Evolutionary conservation across 2,888 invertebrate species (phyloP).

Genomic region (Gastracanthus pulcherrimus): DNA sequence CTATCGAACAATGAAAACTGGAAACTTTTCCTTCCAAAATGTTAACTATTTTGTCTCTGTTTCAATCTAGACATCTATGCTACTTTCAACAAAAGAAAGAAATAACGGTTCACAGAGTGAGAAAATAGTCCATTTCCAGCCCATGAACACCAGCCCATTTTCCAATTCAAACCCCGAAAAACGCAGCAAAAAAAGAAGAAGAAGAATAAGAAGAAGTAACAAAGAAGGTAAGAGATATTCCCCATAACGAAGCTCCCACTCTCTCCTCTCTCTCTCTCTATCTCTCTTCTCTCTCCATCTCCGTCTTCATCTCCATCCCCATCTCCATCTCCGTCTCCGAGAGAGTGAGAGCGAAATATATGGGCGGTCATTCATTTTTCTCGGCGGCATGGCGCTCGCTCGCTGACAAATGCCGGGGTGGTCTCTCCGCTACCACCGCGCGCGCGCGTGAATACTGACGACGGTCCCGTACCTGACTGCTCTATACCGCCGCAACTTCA

Average conservation of each 20-base stretch:
- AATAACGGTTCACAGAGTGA: too few relatives aligned
- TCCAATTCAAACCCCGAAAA: too few relatives aligned
- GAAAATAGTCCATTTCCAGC: too few relatives aligned
- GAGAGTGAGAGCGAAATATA: constrained; percentile 29
- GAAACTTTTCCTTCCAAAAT: too few relatives aligned
- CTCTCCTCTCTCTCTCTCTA: too few relatives aligned
- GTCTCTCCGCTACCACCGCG: constrained; percentile 64
- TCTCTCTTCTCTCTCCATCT: too few relatives aligned
- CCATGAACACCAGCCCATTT: too few relatives aligned
- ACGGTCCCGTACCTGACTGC: constrained; percentile 44
- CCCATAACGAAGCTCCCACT: background rate
- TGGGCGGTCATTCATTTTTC: constrained; percentile 51
- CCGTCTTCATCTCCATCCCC: too few relatives aligned
- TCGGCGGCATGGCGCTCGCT: constrained; percentile 49
- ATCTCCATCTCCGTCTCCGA: background rate
- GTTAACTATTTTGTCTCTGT: too few relatives aligned
- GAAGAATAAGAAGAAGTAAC: background rate
- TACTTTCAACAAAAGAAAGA: too few relatives aligned
- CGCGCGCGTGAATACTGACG: constrained; percentile 1
- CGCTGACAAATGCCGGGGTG: constrained; percentile 65
- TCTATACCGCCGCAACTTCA: constrained; percentile 71
- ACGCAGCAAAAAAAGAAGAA: background rate
- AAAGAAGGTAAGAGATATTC: constrained; percentile 4
- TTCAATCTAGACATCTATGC: too few relatives aligned
- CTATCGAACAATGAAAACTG: too few relatives aligned